Evolutionary conservation across 2,113 vertebrate species (phyloP), one percentile per base, ranked within the genome.

Genomic region (Thymallus thymallus): DNA sequence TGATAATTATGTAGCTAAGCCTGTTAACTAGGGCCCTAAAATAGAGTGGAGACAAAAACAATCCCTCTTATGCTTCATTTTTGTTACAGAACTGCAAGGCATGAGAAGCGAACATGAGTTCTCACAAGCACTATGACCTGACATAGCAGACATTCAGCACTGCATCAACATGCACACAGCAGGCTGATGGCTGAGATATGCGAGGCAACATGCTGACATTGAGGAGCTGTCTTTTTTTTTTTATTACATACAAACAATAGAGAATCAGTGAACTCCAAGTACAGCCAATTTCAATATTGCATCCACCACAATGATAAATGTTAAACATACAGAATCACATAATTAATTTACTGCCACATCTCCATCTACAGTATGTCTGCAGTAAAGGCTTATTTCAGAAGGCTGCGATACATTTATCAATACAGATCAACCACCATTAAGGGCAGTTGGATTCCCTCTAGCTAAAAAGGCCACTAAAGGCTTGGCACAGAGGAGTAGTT

Each of bases 391-490:
- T 35, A 18, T 0, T 35, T 20, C 6, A 22, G 51, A 51, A 58
- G 46, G 30, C 14, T 68, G 32, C 29, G 14, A 20, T 73, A n/a
- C 29, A 77, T 23, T 67, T 5, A 63, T 71, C 30, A 60, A 10
- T 41, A 16, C 51, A 75, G 26, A 63, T 26, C 65, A 64, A 69
- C 60, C 69, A 74, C 24, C 18, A 51, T 76, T 46, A 58, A 63
- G 22, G 56, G 68, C 0, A 35, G 64, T 10, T 68, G 6, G 69
- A 77, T 69, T 12, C 32, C 62, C 24, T 76, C 29, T 12, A 51
- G 48, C 26, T 32, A 45, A 41, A 26, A 84, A 89, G 83, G 86
- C 56, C 86, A 84, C 83, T 82, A 74, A 46, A 84, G 83, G 82
- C 84, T 58, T 82, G 82, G 82, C 83, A 85, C 79, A 71, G 7